Evolutionary conservation across 35 echinoderm and acorn worm species (phyloP).

Genomic region (Patiria miniata): DNA sequence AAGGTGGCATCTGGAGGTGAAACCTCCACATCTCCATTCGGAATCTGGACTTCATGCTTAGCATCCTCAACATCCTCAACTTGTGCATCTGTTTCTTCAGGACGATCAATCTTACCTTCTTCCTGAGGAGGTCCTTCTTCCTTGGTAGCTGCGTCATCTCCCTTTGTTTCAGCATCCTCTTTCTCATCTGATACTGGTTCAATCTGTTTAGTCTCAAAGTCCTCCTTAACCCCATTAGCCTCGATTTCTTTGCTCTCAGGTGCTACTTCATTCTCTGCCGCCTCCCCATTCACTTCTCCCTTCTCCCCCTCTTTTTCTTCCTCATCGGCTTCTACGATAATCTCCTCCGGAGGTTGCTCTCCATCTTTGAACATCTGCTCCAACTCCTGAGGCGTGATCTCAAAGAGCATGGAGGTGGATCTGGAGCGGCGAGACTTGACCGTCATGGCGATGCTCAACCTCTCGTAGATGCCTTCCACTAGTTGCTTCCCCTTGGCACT

Average conservation of each 20-base stretch:
- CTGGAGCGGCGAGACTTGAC: slow-evolving; percentile 71
- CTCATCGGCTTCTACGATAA: neutral
- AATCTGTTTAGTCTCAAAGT: slow-evolving; percentile 19
- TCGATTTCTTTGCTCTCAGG: slow-evolving; percentile 5
- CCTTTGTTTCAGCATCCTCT: neutral
- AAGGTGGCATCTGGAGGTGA: neutral
- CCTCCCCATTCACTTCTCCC: slow-evolving; percentile 12
- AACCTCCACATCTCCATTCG: neutral
- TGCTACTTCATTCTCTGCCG: slow-evolving; percentile 44
- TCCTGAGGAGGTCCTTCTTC: neutral
- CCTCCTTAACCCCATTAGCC: neutral
- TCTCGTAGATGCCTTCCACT: slow-evolving; percentile 68
- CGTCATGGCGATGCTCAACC: slow-evolving; percentile 53
- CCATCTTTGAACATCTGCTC: slow-evolving; percentile 68
- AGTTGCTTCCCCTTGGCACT: slow-evolving; percentile 71
- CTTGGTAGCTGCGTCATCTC: neutral
- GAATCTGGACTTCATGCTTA: neutral
- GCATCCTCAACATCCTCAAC: neutral
- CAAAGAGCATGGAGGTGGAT: slow-evolving; percentile 85
- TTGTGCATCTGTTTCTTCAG: neutral
- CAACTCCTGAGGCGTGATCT: slow-evolving; percentile 82
- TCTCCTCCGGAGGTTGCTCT: slow-evolving; percentile 49
- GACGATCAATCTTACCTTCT: neutral
- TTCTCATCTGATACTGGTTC: slow-evolving; percentile 10
- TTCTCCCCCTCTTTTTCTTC: slow-evolving; percentile 20